Conservation (phyloP, 2,113 vertebrate species). For the Oncorhynchus tshawytscha region DNA sequence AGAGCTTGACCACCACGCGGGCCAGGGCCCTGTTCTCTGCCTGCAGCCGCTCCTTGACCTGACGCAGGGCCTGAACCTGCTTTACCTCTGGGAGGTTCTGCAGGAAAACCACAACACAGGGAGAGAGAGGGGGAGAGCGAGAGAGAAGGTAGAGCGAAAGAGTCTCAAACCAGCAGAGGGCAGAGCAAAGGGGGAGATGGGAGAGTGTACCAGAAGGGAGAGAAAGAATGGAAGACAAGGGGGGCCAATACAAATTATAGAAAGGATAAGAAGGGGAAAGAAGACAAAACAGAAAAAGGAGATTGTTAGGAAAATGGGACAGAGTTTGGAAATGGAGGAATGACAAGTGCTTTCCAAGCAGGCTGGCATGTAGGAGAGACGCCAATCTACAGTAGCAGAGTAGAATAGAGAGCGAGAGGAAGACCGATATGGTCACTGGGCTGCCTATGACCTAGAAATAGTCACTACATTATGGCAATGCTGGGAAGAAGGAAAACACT, state of each 20-base stretch:
- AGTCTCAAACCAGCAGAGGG: slow-evolving; percentile 31
- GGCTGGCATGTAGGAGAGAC: slow-evolving; percentile 22
- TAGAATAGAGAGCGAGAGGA: slow-evolving; percentile 25
- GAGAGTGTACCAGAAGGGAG: neutral
- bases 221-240: neutral
- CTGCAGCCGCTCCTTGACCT: slow-evolving; percentile 94
- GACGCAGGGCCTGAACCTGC: slow-evolving; percentile 93
- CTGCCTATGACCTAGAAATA: slow-evolving; percentile 43
- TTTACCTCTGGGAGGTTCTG: slow-evolving; percentile 97
- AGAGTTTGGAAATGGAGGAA: slow-evolving; percentile 53
- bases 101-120: slow-evolving; percentile 74
- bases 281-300: neutral
- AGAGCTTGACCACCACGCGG: slow-evolving; percentile 91
- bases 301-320: slow-evolving; percentile 60
- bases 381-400: slow-evolving; percentile 26
- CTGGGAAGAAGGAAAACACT: neutral
- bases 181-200: neutral
- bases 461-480: slow-evolving; percentile 32
- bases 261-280: neutral
- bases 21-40: slow-evolving; percentile 97
- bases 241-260: neutral
- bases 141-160: slow-evolving; percentile 50
- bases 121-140: slow-evolving; percentile 60
- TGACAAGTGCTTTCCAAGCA: slow-evolving; percentile 33
- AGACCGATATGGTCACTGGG: slow-evolving; percentile 41